Evolutionary conservation across 2,888 invertebrate species (phyloP), one percentile per base, ranked within the genome.

Genomic region (Pollenia amentaria): DNA sequence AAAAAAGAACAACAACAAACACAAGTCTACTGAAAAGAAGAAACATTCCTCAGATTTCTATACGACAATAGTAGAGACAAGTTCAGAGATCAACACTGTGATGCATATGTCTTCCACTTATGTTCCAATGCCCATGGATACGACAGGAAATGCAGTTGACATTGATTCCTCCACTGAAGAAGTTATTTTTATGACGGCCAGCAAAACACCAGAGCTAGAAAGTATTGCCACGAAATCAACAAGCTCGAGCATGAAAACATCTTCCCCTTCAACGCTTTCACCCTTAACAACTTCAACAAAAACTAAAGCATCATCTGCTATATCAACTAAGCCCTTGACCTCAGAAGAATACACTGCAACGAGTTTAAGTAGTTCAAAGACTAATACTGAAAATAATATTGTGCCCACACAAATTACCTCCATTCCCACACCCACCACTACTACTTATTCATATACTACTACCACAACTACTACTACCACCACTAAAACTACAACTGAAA

Each of bases 161-260:
- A 81, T 92, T 69, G 92, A 93, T 89, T 89, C 90, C 51, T 91
- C 93, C 3, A 90, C 91, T 14, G 92, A 93, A 64, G 93, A 94
- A 76, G 90, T 92, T 0, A 92, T 92, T 65, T 91, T 92, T 55
- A 91, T 92, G 90, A 92, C 93, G n/a, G 91, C 92, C 11, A 92
- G 90, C 72, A 91, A 90, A 40, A 92, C 92, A 1, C 92, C 93
- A 0, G 89, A 89, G 2, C 76, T 92, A 70, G 92, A 92, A 18
- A 83, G 88, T 8, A 82, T 72, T 3, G 21, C 62, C 16, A 8
- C 65, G 1, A 55, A 79, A 53, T 51, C 83, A 46, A n/a, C 70
- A 14, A 84, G 21, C 4, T 69, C 51, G 0, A 57, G 65, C 46
- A 12, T 12, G 3, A 16, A 40, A 60, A 8, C 57, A 42, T 40